These are phyloP conservation scores for Amblyopsis hoosieri DNA, from an alignment of 2,797 vertebrate species.

Conservation along the genomic window DNA sequence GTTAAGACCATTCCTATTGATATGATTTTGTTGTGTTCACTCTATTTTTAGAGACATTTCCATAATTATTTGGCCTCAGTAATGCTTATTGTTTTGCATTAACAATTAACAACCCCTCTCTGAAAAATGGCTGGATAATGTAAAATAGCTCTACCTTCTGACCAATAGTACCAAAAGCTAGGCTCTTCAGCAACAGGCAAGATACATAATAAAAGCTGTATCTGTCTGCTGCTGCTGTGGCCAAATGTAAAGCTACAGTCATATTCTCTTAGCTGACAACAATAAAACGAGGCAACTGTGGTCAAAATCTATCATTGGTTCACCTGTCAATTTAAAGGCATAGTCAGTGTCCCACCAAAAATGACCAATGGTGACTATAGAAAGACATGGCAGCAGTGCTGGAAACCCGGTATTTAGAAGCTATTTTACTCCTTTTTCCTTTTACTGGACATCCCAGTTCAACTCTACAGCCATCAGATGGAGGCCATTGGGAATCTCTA, in stretches of 20 bases:
- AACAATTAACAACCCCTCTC: too few species aligned
- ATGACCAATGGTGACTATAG: background rate
- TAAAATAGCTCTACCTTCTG: too few species aligned
- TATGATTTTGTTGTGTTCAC: too few species aligned
- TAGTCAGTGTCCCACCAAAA: background rate
- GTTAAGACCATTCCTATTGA: too few species aligned
- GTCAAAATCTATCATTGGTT: background rate
- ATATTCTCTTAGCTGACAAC: background rate
- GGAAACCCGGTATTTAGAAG: background rate
- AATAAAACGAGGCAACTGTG: background rate
- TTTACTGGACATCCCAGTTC: background rate
- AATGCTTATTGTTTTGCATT: too few species aligned
- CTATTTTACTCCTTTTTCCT: background rate
- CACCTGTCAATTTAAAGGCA: background rate
- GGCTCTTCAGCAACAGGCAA: background rate
- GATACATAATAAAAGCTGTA: background rate
- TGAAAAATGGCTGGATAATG: too few species aligned
- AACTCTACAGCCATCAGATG: background rate
- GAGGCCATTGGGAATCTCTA: background rate
- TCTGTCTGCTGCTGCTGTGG: too few species aligned
- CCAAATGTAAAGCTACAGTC: background rate
- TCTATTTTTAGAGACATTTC: too few species aligned
- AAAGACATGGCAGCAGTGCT: background rate
- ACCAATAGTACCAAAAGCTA: background rate
- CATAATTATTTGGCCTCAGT: too few species aligned